These are phyloP conservation scores for Microcebus murinus DNA, from an alignment of 2,113 vertebrate genomes.

Conservation along the genomic window DNA sequence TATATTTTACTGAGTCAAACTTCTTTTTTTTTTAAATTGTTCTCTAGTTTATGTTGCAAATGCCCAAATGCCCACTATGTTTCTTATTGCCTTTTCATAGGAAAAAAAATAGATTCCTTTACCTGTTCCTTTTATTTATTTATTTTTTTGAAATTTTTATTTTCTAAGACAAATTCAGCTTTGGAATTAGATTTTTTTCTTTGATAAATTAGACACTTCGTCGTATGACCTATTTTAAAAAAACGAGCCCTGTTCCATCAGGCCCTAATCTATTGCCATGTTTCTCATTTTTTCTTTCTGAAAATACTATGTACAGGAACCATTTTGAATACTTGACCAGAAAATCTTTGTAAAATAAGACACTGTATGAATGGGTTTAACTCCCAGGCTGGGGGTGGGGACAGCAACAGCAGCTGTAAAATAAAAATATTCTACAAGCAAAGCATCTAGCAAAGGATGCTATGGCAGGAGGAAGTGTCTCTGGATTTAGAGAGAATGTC, in stretches of 20 bases:
- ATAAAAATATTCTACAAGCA: neutral
- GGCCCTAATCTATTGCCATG: neutral
- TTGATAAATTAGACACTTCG: neutral
- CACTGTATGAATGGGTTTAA: neutral
- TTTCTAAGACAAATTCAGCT: neutral
- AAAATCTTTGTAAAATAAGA: neutral
- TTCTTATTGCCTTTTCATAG: neutral
- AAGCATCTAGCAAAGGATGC: neutral
- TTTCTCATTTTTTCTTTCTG: constrained; percentile 4
- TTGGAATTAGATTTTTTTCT: neutral
- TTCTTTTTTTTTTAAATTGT: neutral
- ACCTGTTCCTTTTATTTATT: neutral
- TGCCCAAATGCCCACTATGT: neutral
- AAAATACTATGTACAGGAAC: neutral
- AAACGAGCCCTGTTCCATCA: neutral
- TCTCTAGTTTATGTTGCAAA: neutral
- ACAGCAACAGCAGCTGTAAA: neutral
- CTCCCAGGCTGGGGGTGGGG: neutral
- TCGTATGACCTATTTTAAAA: neutral
- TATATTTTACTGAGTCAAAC: too few species aligned
- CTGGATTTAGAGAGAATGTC: neutral
- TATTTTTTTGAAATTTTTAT: neutral
- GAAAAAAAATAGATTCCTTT: neutral
- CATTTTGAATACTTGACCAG: neutral
- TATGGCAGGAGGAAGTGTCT: neutral